phyloP scores from a whole-genome alignment of 2,888 invertebrate species.

The Patella caerulea region DNA sequence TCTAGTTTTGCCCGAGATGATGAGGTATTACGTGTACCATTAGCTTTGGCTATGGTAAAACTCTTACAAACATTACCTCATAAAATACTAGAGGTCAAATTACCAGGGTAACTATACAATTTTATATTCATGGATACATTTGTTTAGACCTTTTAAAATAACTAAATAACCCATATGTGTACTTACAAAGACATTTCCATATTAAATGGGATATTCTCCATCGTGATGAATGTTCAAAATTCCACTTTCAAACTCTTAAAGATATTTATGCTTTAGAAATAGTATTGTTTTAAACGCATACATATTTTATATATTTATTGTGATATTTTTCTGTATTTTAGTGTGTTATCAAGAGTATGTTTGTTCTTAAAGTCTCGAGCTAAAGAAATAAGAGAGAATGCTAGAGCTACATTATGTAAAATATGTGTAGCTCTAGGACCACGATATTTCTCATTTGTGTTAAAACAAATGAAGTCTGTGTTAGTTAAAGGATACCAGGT shows the following conservation, averaged over 20 bases:
- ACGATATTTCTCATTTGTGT: slow-evolving; percentile 81
- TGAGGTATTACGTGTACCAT: slow-evolving; percentile 90
- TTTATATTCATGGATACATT: not conserved
- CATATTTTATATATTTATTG: not conserved
- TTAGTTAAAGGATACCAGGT: slow-evolving; percentile 90
- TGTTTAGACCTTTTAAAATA: too few relatives aligned
- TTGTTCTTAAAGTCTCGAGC: slow-evolving; percentile 90
- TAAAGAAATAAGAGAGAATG: slow-evolving; percentile 86
- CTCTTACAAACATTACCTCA: slow-evolving; percentile 88
- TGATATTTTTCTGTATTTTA: slow-evolving; percentile 41
- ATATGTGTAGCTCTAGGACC: slow-evolving; percentile 90
- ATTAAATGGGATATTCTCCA: too few relatives aligned
- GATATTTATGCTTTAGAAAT: not conserved
- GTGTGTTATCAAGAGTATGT: slow-evolving; percentile 80
- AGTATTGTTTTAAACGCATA: not conserved
- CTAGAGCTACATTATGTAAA: slow-evolving; percentile 92
- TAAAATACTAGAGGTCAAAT: slow-evolving; percentile 80
- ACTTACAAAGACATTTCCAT: too few relatives aligned
- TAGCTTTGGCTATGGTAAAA: slow-evolving; percentile 93
- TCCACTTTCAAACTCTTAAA: not conserved
- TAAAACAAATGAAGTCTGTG: slow-evolving; percentile 85
- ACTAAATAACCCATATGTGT: too few relatives aligned
- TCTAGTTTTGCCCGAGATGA: slow-evolving; percentile 75
- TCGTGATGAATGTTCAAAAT: not conserved
- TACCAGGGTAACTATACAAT: slow-evolving; percentile 81